Base-by-base conservation (phyloP, 2,888 invertebrate species). In the Ptychoptera albimana region DNA sequence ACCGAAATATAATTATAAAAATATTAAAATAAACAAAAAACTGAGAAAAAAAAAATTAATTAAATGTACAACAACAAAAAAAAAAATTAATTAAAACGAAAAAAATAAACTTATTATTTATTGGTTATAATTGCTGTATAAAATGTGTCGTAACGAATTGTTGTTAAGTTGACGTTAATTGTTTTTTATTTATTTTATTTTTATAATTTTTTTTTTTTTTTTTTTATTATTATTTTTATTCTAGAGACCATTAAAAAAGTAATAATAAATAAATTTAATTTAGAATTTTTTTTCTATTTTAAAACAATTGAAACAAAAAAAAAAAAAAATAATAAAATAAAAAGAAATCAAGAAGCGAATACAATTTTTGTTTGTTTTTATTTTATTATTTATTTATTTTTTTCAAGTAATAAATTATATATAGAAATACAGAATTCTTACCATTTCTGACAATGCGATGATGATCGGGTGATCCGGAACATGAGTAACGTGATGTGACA, bases 401-500 rank as follows among this genome's bases (percentile, higher is more conserved):
- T 7, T 12, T 11, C n/a, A 7, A 12, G 7, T 36, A 7, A 8
- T 36, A 7, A 6, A 36, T 12, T 12, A 40, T 31, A n/a, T 40
- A 37, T 37, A 48, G 50, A 49, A 31, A 59, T 63, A n/a, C 3
- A 11, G 9, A 44, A 43, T 45, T 43, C 50, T 61, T 70, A 79
- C 81, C 80, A 64, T 82, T 81, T 55, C 79, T 69, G 52, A 77
- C 71, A 54, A 79, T 75, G 50, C 80, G 70, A 60, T 75, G 74
- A 55, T 76, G 75, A 57, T 80, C 79, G 11, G 86, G 76, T 7
- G 86, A 86, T 42, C 83, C 82, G 46, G 82, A 79, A 53, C 82
- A 83, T 45, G 83, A 78, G 52, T 83, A 78, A 42, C 84, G 76
- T 10, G 82, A 79, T 9, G 83, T 84, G 45, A 84, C 74, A 1